Evolutionary conservation across 2,113 vertebrate genomes (phyloP), one percentile per base, ranked within the genome.

Genomic region (Crotalus tigris): DNA sequence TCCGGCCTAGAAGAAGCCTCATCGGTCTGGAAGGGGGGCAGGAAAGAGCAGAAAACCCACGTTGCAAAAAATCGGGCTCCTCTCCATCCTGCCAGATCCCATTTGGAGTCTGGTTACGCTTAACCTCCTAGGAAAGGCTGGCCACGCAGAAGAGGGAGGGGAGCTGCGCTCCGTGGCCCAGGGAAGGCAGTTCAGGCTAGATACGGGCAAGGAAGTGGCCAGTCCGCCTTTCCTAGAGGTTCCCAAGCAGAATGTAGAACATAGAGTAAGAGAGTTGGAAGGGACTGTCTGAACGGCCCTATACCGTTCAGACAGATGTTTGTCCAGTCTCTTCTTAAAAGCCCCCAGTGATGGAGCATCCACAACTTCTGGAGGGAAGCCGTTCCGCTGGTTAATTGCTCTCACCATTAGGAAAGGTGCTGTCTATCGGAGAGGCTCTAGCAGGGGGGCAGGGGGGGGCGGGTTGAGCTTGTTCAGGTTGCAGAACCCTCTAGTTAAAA

Each of bases 71-170:
- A 17, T 19, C 55, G 2, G 23, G 59, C 24, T 9, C 59, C 59
- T 26, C 23, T 10, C 59, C 3, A 2, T 26, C 24, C 8, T 1
- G 2, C 19, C 0, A 58, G 57, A 58, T 2, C 21, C 57, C 4
- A 1, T n/a, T 69, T 69, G 61, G 29, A 69, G 64, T 12, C 64
- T 33, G 64, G 4, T 17, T 15, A 2, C 5, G 29, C n/a, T 69
- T n/a, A n/a, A 2, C 64, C 26, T n/a, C 61, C 2, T 29, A 69
- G 1, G 61, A n/a, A 69, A 69, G 13, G 29, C 4, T n/a, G n/a
- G 5, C 64, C 64, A 6, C 15, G 29, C 64, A 33, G 64, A 33
- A 75, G 64, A 33, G n/a, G 64, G 64, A n/a, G 4, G 4, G 29
- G 64, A 2, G 3, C 59, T 11, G 26, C 61, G 15, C 10, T 24